Conservation (phyloP, 2,888 invertebrate genomes). For the Mesoligia furuncula region DNA sequence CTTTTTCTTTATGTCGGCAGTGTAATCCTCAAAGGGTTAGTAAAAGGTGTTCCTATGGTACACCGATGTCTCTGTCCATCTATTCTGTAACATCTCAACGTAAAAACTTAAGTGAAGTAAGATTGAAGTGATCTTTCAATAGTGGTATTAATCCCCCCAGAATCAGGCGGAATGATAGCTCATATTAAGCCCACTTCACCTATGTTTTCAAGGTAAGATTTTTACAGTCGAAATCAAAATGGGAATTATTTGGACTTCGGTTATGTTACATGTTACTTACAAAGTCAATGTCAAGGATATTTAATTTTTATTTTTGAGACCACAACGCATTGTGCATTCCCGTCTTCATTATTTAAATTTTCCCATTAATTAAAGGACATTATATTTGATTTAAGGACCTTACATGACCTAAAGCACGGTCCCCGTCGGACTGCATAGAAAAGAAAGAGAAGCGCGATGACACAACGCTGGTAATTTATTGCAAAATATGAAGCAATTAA, state of each 20-base stretch:
- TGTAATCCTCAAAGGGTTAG: not conserved
- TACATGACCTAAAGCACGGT: too few species aligned
- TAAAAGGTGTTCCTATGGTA: not conserved
- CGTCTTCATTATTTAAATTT: not conserved
- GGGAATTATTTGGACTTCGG: too few species aligned
- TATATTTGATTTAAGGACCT: not conserved
- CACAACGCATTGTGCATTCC: not conserved
- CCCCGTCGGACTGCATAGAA: too few species aligned
- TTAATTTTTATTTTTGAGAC: not conserved
- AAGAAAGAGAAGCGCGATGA: too few species aligned
- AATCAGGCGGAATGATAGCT: not conserved
- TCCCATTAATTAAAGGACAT: not conserved
- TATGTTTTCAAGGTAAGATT: not conserved
- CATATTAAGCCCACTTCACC: not conserved
- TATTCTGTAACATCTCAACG: not conserved
- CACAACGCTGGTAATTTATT: too few species aligned
- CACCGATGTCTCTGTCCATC: not conserved
- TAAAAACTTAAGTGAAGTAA: not conserved
- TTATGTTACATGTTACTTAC: not conserved
- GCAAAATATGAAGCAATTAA: too few species aligned
- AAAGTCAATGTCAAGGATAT: not conserved
- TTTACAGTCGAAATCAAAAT: too few species aligned
- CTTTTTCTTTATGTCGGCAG: too few species aligned
- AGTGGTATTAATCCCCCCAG: too few species aligned
- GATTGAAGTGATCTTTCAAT: not conserved